A percentile compares a stretch with the other conserved stretches of the same genome.
phyloP scores from a whole-genome alignment of 2,797 vertebrate species.

The Spinus pinus region DNA sequence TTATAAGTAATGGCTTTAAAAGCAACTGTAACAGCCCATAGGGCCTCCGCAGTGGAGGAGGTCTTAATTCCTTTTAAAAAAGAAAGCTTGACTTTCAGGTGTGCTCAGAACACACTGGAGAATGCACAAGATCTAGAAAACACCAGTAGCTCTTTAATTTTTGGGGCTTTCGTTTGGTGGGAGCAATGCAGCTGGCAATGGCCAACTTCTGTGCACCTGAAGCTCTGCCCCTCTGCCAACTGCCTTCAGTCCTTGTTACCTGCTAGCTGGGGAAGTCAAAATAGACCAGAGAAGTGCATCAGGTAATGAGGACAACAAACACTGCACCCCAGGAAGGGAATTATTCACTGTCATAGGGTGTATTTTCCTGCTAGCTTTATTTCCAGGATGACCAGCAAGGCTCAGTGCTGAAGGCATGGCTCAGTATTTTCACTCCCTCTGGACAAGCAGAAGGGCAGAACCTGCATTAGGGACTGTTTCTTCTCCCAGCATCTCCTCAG shows the following conservation, averaged over 20 bases:
- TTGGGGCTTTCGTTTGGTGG: neutral
- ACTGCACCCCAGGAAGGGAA: neutral
- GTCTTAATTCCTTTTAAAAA: neutral
- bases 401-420: neutral
- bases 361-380: neutral
- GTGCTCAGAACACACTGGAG: fast-evolving
- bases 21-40: neutral
- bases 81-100: neutral
- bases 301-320: neutral
- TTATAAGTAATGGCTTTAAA: neutral
- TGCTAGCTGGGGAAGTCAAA: neutral
- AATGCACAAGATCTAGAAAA: neutral
- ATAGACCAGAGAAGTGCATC: neutral
- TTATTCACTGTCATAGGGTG: neutral
- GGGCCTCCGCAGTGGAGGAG: neutral
- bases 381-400: fast-evolving
- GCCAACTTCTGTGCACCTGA: neutral
- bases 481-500: neutral
- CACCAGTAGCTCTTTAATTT: neutral
- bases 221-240: neutral
- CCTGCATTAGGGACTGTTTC: neutral
- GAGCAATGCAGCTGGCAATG: neutral
- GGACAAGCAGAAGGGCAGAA: neutral
- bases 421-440: neutral
- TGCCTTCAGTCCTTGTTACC: neutral